Base-by-base conservation (phyloP, 2,797 vertebrate genomes). In the Cacajao melanocephalus region DNA sequence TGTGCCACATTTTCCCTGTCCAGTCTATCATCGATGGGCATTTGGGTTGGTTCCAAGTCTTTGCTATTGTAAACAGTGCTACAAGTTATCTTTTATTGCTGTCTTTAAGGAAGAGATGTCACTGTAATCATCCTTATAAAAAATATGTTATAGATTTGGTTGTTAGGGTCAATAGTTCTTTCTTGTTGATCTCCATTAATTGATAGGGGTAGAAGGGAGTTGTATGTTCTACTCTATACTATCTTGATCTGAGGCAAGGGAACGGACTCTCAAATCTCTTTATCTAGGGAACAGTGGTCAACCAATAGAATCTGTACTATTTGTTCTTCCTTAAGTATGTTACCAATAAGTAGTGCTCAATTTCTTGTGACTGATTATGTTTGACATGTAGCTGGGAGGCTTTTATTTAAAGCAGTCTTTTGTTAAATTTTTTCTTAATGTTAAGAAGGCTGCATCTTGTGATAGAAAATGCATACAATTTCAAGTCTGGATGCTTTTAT, bases 341-440 rank as follows among this genome's bases (percentile, higher is more conserved):
- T 67, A 70, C 28, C 50, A 30, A 55, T 67, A 75, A 84, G 4
- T 70, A 28, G 10, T 44, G 15, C 61, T 67, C 15, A 55, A n/a
- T 93, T 76, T 90, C 5, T 75, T 96, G 7, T 76, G 48, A 86
- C 5, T 30, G 26, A 50, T 87, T 46, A 28, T 39, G 24, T 22
- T 76, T 86, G 75, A 28, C 1, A 13, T 24, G 14, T 52, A 44
- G 64, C 26, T 30, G 5, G 9, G 61, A 61, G 22, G 24, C 30
- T 93, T 95, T 91, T 78, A 64, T 58, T 91, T 96, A 82, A 73
- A 82, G 28, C 24, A 26, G 17, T 33, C 6, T 93, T 81, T 91
- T 72, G 24, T 24, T 75, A n/a, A 87, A 50, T 55, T 61, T 26
- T 85, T 85, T 84, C 50, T 50, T 80, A 33, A 78, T 33, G 14